Conservation (phyloP, 2,888 invertebrate species). For the Drosophila longiperda region DNA sequence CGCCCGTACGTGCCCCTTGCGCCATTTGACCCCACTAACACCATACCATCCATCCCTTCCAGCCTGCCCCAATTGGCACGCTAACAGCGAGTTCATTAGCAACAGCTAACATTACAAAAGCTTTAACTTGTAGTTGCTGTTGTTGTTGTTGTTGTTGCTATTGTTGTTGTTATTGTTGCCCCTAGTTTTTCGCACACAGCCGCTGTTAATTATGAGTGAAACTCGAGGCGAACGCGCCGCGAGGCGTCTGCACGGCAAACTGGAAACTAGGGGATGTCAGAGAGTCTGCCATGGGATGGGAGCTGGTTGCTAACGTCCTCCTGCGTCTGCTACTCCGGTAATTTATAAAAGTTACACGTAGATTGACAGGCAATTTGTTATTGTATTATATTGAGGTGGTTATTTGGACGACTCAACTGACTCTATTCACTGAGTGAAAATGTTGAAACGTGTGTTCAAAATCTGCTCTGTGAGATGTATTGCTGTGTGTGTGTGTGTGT, state of each 20-base stretch:
- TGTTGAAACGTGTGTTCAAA: conserved; percentile 17
- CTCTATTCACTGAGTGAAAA: conserved; percentile 59
- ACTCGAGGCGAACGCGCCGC: conserved; percentile 44
- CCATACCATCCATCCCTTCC: background rate
- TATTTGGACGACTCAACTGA: conserved; percentile 54
- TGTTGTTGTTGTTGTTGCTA: conserved; percentile 30
- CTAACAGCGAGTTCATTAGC: conserved; percentile 58
- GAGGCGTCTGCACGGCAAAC: conserved; percentile 27
- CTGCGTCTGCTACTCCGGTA: conserved; percentile 44
- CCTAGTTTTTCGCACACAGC: conserved; percentile 45
- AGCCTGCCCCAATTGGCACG: conserved; percentile 39
- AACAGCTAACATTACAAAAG: conserved; percentile 65
- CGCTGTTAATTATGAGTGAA: conserved; percentile 71
- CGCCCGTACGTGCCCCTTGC: conserved; percentile 6
- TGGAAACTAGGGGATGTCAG: background rate
- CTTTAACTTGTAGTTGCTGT: conserved; percentile 9
- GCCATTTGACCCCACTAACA: background rate
- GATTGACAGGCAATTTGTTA: conserved; percentile 81
- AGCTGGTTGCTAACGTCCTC: background rate
- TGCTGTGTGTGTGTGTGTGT: background rate
- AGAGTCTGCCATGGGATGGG: background rate
- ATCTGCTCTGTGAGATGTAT: background rate
- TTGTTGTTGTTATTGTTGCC: conserved; percentile 27
- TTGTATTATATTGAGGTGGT: conserved; percentile 63
- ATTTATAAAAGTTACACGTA: conserved; percentile 81